Percentiles rank a stretch among this genome's conserved stretches.
Conservation (phyloP, 2,888 invertebrate species). For the Campoletis raptor region DNA sequence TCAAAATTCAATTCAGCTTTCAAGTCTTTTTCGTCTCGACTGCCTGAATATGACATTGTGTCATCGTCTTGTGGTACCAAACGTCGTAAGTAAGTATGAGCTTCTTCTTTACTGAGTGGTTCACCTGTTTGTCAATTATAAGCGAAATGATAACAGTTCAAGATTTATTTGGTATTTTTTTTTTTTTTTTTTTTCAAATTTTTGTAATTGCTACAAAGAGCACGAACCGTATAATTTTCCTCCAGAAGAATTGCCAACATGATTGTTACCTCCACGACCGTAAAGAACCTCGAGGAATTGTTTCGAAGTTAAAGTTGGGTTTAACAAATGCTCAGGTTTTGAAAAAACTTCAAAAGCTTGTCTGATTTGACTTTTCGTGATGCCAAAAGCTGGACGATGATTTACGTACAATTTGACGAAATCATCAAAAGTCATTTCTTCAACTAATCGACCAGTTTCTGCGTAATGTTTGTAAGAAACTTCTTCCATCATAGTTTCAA, state of each 20-base stretch:
- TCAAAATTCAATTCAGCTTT: slow-evolving; percentile 66
- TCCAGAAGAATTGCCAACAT: not conserved
- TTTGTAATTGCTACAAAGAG: not conserved
- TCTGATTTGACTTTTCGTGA: slow-evolving; percentile 85
- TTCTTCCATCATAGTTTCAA: slow-evolving; percentile 88
- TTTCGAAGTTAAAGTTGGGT: slow-evolving; percentile 81
- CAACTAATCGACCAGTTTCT: slow-evolving; percentile 83
- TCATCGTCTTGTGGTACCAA: slow-evolving; percentile 70
- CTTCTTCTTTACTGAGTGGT: slow-evolving; percentile 73
- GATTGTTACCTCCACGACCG: slow-evolving; percentile 77
- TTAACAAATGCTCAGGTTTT: slow-evolving; percentile 72
- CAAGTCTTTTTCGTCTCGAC: slow-evolving; percentile 40
- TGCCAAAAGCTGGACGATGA: slow-evolving; percentile 88
- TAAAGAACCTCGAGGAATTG: slow-evolving; percentile 85
- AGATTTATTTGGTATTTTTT: slow-evolving; percentile 1
- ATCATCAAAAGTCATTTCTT: slow-evolving; percentile 88
- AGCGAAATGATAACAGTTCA: not conserved
- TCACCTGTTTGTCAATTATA: slow-evolving; percentile 71
- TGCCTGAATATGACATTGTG: slow-evolving; percentile 47
- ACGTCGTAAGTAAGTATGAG: slow-evolving; percentile 72
- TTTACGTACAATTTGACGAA: slow-evolving; percentile 89
- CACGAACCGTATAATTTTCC: slow-evolving; percentile 65
- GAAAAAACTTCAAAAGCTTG: slow-evolving; percentile 86
- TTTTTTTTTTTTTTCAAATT: not conserved
- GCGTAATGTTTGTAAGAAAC: slow-evolving; percentile 86